These are phyloP conservation scores for Hololepta plana DNA, from an alignment of 2,888 invertebrate genomes.

Conservation along the genomic window DNA sequence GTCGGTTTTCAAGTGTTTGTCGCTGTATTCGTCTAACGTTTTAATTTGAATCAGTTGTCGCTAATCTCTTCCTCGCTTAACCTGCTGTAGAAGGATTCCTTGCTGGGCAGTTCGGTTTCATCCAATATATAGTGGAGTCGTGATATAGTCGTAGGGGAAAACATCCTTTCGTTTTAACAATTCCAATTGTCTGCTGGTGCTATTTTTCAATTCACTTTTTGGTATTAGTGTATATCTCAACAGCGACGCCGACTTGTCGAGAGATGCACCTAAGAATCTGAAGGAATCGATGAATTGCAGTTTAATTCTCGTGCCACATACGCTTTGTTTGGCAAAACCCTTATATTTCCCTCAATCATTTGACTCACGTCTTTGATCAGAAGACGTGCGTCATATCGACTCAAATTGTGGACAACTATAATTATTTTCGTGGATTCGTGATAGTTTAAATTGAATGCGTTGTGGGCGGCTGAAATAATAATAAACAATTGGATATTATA, in stretches of 20 bases:
- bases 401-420: conserved; percentile 3
- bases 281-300: not conserved
- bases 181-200: not conserved
- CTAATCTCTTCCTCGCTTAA: no score
- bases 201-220: not conserved
- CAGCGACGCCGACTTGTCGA: conserved; percentile 1
- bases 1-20: conserved; percentile 20
- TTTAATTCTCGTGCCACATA: not conserved
- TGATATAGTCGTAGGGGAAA: conserved; percentile 1
- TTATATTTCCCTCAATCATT: not conserved
- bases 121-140: not conserved
- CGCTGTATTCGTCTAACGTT: conserved; percentile 18
- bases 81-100: not conserved
- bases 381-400: not conserved
- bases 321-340: not conserved
- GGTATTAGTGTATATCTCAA: not conserved
- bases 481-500: no score
- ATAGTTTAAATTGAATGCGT: conserved; percentile 1
- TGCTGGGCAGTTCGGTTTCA: not conserved
- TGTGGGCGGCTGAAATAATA: conserved; percentile 3
- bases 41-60: conserved; percentile 13
- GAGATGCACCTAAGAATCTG: conserved; percentile 1
- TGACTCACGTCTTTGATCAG: not conserved
- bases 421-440: not conserved
- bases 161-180: conserved; percentile 1